Evolutionary conservation across 1,140 invertebrate genomes (phyloP).

Genomic region (Aporrectodea caliginosa): DNA sequence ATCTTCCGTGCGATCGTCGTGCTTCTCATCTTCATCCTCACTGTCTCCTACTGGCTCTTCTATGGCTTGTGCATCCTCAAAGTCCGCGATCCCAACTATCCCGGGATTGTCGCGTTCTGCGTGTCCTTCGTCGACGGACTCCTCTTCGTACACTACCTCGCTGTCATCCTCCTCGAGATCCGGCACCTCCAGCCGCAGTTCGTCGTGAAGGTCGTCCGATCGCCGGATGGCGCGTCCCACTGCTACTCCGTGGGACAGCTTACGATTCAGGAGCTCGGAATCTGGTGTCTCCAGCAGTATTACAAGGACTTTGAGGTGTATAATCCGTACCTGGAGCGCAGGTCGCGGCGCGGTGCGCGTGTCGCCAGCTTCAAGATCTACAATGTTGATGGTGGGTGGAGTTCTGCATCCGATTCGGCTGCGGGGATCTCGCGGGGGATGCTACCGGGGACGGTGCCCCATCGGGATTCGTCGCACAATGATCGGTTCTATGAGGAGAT

Average conservation of each 20-base stretch:
- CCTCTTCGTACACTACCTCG: slow-evolving; percentile 90
- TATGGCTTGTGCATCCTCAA: slow-evolving; percentile 80
- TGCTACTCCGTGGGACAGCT: slow-evolving; percentile 81
- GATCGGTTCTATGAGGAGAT: slow-evolving; percentile 96
- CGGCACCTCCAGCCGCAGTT: slow-evolving; percentile 83
- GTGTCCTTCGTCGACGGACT: slow-evolving; percentile 85
- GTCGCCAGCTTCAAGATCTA: slow-evolving; percentile 85
- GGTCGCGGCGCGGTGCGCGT: slow-evolving; percentile 41
- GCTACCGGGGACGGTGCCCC: slow-evolving; percentile 39
- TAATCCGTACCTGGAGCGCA: slow-evolving; percentile 78
- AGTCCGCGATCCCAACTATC: slow-evolving; percentile 47
- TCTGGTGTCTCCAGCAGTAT: slow-evolving; percentile 89
- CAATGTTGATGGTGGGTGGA: slow-evolving; percentile 71
- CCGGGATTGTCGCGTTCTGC: slow-evolving; percentile 80
- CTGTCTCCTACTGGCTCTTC: slow-evolving; percentile 95
- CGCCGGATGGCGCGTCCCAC: slow-evolving; percentile 77
- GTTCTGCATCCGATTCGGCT: slow-evolving; percentile 53
- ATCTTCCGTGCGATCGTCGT: slow-evolving; percentile 82
- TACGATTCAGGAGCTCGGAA: slow-evolving; percentile 89
- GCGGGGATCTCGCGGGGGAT: slow-evolving; percentile 61
- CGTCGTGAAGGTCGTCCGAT: slow-evolving; percentile 84
- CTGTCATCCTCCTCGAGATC: slow-evolving; percentile 86
- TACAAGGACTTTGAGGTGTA: slow-evolving; percentile 94
- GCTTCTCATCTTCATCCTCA: slow-evolving; percentile 81
- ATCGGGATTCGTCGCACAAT: slow-evolving; percentile 84